Evolutionary conservation across 2,888 invertebrate species (phyloP).

Genomic region (Priocnemis perturbator): DNA sequence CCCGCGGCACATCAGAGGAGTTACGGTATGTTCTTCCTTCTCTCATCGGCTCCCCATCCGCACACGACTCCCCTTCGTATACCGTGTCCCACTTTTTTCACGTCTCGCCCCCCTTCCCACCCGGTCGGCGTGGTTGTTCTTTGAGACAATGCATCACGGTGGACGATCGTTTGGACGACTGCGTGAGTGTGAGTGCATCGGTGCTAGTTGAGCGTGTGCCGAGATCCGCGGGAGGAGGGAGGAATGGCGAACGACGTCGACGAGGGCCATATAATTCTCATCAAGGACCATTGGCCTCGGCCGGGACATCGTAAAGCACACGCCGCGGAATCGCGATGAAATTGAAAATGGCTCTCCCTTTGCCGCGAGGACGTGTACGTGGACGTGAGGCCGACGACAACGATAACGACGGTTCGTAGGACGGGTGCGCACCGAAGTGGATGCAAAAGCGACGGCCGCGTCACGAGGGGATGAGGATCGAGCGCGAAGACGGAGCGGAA

Average conservation of each 20-base stretch:
- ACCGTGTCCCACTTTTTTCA: slow-evolving; percentile 3
- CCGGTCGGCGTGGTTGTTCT: not conserved
- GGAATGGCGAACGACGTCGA: slow-evolving; percentile 26
- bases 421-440: not conserved
- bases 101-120: not conserved
- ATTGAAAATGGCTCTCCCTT: slow-evolving; percentile 49
- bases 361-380: not conserved
- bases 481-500: not conserved
- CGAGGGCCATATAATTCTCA: slow-evolving; percentile 56
- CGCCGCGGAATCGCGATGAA: slow-evolving; percentile 58
- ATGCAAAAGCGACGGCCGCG: too few species aligned
- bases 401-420: not conserved
- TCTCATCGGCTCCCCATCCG: slow-evolving; percentile 1
- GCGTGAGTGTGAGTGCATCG: too few species aligned
- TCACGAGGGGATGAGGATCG: too few species aligned
- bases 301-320: slow-evolving; percentile 59
- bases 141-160: slow-evolving; percentile 3
- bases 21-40: slow-evolving; percentile 43
- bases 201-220: too few species aligned
- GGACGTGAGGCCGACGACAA: not conserved
- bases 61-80: not conserved
- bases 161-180: too few species aligned
- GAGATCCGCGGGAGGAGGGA: slow-evolving; percentile 2
- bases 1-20: slow-evolving; percentile 29
- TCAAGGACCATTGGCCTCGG: slow-evolving; percentile 50